These are phyloP conservation scores for Caenorhabditis macrosperma DNA, from an alignment of 2,888 invertebrate genomes.

Conservation along the genomic window DNA sequence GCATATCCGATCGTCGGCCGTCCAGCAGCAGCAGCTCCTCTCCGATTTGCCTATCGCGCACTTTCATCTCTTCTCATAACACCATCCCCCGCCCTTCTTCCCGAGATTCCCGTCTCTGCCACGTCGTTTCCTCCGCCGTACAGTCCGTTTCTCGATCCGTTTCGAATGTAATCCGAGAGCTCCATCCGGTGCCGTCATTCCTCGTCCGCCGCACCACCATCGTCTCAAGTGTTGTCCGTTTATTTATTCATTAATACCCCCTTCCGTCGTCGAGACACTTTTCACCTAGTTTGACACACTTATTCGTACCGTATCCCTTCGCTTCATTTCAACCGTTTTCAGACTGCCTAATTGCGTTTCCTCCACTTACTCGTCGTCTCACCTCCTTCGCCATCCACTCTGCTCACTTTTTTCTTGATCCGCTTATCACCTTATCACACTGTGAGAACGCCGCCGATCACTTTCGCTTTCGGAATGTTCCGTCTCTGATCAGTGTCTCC, in stretches of 20 bases:
- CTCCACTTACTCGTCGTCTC: constrained; percentile 19
- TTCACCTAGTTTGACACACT: constrained; percentile 1
- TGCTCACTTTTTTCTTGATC: constrained; percentile 21
- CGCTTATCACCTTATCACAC: constrained; percentile 30
- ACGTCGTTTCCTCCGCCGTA: background rate
- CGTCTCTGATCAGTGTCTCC: background rate
- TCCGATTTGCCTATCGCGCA: constrained; percentile 6
- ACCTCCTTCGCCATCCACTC: constrained; percentile 14
- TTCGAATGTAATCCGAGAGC: constrained; percentile 18
- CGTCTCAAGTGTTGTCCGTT: constrained; percentile 47
- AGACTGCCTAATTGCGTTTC: constrained; percentile 26
- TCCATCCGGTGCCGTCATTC: constrained; percentile 4
- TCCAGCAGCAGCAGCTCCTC: constrained; percentile 9
- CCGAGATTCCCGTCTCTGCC: constrained; percentile 3
- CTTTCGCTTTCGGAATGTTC: constrained; percentile 26
- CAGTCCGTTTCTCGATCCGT: background rate
- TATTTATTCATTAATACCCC: constrained; percentile 29
- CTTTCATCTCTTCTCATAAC: constrained; percentile 6
- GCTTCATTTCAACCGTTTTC: background rate
- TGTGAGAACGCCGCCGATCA: constrained; percentile 13
- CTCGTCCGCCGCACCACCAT: background rate
- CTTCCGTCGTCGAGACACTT: constrained; percentile 10
- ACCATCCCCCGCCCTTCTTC: background rate
- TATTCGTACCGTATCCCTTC: constrained; percentile 12
- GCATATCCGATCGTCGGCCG: constrained; percentile 22